Conservation (phyloP, 2,113 vertebrate species). For the Asarcornis scutulata region DNA sequence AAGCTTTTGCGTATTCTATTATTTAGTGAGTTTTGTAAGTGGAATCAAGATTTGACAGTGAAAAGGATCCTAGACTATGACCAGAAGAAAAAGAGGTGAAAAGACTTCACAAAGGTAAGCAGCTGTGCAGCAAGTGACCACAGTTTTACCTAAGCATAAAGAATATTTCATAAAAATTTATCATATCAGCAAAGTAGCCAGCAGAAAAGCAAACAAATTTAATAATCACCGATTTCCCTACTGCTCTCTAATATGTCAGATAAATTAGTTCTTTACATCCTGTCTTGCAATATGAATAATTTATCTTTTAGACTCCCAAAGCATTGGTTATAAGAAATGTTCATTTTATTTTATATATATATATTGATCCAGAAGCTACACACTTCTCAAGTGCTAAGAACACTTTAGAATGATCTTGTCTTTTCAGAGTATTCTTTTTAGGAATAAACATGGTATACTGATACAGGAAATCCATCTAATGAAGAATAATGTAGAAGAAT, state of each 20-base stretch:
- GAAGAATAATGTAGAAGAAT: conserved; percentile 64
- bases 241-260: not conserved
- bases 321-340: not conserved
- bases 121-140: not conserved
- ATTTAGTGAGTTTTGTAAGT: not conserved
- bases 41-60: not conserved
- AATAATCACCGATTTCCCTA: not conserved
- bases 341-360: not conserved
- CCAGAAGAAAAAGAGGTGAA: not conserved
- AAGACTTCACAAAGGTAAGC: not conserved
- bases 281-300: conserved; percentile 1
- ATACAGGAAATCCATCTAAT: conserved; percentile 65
- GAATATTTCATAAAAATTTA: not conserved
- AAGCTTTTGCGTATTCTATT: not conserved
- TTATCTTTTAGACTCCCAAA: not conserved
- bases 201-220: conserved; percentile 12
- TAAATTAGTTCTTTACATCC: not conserved
- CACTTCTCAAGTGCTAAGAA: conserved; percentile 6
- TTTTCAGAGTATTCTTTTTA: conserved; percentile 61
- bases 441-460: conserved; percentile 46
- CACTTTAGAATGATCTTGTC: conserved; percentile 56
- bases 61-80: not conserved
- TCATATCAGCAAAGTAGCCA: not conserved
- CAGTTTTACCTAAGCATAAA: not conserved
- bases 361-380: not conserved